A percentile compares a stretch with the other conserved stretches of the same genome.
Conservation (phyloP, 2,113 vertebrate genomes). For the Leucosticte australis region DNA sequence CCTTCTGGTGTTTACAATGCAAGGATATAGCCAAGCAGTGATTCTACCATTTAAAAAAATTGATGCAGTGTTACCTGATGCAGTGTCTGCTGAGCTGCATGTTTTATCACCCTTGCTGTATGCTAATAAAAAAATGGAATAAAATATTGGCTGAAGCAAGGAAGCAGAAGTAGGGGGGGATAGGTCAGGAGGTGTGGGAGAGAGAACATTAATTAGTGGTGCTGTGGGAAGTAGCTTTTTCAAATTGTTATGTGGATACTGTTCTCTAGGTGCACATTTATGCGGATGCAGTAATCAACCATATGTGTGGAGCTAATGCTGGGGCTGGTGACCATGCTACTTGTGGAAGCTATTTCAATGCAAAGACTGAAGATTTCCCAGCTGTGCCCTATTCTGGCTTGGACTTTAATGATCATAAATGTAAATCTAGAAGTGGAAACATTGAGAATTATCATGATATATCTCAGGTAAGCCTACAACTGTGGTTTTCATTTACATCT, state of each 20-base stretch:
- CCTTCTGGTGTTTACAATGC: neutral
- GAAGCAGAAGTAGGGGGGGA: neutral
- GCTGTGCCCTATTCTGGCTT: conserved; percentile 78
- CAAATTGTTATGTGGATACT: neutral
- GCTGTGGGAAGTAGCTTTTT: neutral
- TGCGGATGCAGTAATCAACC: conserved; percentile 83
- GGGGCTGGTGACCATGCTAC: conserved; percentile 79
- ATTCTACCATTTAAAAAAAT: neutral
- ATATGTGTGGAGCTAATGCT: conserved; percentile 76
- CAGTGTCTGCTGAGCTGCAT: neutral
- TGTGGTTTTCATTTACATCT: neutral
- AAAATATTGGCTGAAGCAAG: neutral
- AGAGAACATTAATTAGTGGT: neutral
- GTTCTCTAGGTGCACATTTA: conserved; percentile 77
- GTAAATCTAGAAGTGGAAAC: conserved; percentile 77
- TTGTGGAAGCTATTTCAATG: conserved; percentile 81
- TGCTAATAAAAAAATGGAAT: neutral
- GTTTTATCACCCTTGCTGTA: neutral
- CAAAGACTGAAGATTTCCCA: conserved; percentile 80
- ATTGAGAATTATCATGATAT: conserved; percentile 86
- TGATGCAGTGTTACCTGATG: neutral
- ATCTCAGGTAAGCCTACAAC: conserved; percentile 77
- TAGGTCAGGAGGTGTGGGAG: neutral
- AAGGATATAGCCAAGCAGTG: neutral
- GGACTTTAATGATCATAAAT: conserved; percentile 90